Percentiles rank a stretch among this genome's conserved stretches.
These are phyloP conservation scores for Drosophila lacertosa DNA, from an alignment of 1,140 invertebrate species.

Conservation along the genomic window DNA sequence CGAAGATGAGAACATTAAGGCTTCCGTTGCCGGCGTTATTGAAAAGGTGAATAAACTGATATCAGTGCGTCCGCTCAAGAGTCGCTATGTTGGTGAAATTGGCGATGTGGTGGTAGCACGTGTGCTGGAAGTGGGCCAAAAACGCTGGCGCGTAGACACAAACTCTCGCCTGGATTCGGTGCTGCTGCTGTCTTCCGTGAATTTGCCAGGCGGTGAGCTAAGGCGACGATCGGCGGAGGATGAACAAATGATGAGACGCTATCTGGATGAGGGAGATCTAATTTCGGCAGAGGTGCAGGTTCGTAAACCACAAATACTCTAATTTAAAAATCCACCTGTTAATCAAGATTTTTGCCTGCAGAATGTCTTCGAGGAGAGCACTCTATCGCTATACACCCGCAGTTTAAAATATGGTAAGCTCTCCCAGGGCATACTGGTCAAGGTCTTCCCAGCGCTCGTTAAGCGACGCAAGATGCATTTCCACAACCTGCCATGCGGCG, in stretches of 20 bases:
- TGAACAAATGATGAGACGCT: conserved; percentile 98
- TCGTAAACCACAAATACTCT: not conserved
- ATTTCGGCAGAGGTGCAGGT: conserved; percentile 96
- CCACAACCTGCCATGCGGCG: conserved; percentile 95
- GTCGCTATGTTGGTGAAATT: conserved; percentile 96
- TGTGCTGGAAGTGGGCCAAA: conserved; percentile 89
- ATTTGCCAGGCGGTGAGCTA: conserved; percentile 95
- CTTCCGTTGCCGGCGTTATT: conserved; percentile 96
- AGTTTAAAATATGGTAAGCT: conserved; percentile 99
- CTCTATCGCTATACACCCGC: conserved; percentile 96
- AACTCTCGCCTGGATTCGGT: conserved; percentile 95
- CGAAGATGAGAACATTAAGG: conserved; percentile 91
- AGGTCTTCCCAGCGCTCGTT: conserved; percentile 96
- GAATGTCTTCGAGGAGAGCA: conserved; percentile 95
- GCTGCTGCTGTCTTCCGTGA: conserved; percentile 95
- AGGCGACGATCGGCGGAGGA: conserved; percentile 97
- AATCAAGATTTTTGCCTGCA: conserved; percentile 79
- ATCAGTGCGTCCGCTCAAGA: conserved; percentile 94
- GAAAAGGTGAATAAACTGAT: conserved; percentile 98
- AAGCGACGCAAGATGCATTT: conserved; percentile 98
- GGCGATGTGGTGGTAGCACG: conserved; percentile 98
- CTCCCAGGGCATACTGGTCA: conserved; percentile 93
- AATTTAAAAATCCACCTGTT: not conserved
- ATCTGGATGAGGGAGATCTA: conserved; percentile 97
- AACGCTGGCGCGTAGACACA: conserved; percentile 90